These are phyloP conservation scores for Acrossocheilus wenchowensis DNA, from an alignment of 2,797 vertebrate species.

Conservation along the genomic window DNA sequence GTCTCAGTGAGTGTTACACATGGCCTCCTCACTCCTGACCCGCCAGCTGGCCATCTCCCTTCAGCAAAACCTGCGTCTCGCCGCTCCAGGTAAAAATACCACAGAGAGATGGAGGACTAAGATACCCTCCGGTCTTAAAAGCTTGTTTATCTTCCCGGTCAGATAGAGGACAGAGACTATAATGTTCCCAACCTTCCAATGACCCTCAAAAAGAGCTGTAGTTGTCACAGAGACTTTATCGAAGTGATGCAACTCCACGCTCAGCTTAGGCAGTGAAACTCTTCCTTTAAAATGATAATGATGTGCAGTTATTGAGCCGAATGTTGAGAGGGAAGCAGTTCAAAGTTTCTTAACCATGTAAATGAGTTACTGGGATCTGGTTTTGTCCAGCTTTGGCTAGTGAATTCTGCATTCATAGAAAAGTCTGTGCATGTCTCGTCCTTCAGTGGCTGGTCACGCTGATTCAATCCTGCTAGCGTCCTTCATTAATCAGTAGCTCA, in stretches of 20 bases:
- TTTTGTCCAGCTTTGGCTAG: conserved; percentile 37
- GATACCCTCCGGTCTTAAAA: not conserved
- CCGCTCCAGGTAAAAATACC: conserved; percentile 70
- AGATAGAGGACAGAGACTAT: not conserved
- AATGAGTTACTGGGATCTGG: conserved; percentile 48
- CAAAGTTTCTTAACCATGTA: conserved; percentile 31
- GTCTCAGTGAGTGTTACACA: conserved; percentile 61
- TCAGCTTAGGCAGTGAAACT: not conserved
- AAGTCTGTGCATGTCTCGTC: not conserved
- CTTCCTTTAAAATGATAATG: not conserved
- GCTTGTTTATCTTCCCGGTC: not conserved
- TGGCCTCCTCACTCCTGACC: conserved; percentile 85
- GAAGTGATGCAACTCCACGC: not conserved
- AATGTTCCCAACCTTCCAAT: not conserved
- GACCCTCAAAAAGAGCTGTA: not conserved
- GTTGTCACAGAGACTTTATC: conserved; percentile 25
- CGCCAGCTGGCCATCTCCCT: conserved; percentile 78
- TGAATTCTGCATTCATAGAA: not conserved
- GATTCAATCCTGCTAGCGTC: not conserved
- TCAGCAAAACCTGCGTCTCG: conserved; percentile 78
- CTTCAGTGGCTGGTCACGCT: not conserved
- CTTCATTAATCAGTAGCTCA: conserved; percentile 36
- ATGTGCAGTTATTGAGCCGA: not conserved
- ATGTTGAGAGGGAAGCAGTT: conserved; percentile 23
- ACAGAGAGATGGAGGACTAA: not conserved